A percentile compares a stretch with the other conserved stretches of the same genome.
Conservation (phyloP, 2,888 invertebrate genomes). For the Microplitis manilae region DNA sequence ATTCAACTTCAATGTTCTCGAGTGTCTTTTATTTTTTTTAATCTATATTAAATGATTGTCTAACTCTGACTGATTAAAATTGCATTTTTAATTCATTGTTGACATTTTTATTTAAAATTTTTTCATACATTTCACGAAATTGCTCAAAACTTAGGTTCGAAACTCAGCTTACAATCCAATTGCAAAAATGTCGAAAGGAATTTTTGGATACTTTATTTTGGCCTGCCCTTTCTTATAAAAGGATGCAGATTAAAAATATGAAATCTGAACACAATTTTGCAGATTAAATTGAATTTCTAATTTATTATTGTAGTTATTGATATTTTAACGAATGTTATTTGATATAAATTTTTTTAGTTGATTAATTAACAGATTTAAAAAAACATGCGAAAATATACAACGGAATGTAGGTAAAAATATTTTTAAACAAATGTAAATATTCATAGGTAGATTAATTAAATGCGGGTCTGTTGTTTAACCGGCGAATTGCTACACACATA, state of each 20-base stretch:
- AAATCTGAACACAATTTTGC: too few relatives aligned
- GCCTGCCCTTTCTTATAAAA: too few relatives aligned
- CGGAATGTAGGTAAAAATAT: neutral
- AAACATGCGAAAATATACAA: neutral
- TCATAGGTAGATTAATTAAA: conserved; percentile 30
- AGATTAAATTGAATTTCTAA: too few relatives aligned
- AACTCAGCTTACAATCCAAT: too few relatives aligned
- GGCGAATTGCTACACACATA: neutral
- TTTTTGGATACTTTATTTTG: too few relatives aligned
- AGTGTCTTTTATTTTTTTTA: conserved; percentile 37
- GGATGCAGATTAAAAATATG: too few relatives aligned
- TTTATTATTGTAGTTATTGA: too few relatives aligned
- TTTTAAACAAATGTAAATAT: conserved; percentile 19
- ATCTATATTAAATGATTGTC: conserved; percentile 6
- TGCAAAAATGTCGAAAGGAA: too few relatives aligned
- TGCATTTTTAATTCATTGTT: too few relatives aligned
- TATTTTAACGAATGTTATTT: neutral
- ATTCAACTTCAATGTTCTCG: conserved; percentile 55
- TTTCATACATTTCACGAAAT: too few relatives aligned
- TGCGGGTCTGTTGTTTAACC: conserved; percentile 32
- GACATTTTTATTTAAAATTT: too few relatives aligned
- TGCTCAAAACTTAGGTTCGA: too few relatives aligned
- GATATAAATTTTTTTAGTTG: neutral
- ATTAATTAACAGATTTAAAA: neutral
- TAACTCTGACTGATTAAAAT: neutral